Base-by-base conservation (phyloP, 2,797 vertebrate species). In the Hypotaenidia okinawae region DNA sequence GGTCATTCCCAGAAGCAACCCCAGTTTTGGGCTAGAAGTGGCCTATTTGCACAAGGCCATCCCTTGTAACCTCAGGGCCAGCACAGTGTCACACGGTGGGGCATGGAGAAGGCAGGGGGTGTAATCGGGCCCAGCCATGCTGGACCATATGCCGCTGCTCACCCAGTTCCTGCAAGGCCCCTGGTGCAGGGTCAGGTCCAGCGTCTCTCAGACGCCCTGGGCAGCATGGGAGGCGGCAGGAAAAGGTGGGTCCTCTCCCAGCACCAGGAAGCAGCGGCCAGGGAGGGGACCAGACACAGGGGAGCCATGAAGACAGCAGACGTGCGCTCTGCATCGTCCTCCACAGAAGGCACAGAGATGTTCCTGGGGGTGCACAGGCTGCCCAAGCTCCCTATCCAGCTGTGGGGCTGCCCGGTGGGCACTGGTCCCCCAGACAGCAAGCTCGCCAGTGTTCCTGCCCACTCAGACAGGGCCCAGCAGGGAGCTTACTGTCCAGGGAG, bases 201-300 rank as follows among this genome's bases (percentile, higher is more conserved):
- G 57, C 64, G 8, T 2, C 1, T 25, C 25, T 22, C 41, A 69
- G 72, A 59, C 59, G 7, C 45, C 16, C 39, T 27, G 79, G 72
- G 52, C 9, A 55, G 54, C 9, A 18, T 9, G 9, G 43, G 17
- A 51, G 58, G 77, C 68, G 81, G 45, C 93, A 93, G 95, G 91
- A 95, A 96, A 95, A 95, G 92, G 94, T 93, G 93, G 89, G 84
- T 84, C 86, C 74, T 45, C 64, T 84, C 61, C 1, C 1, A 84
- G 39, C 55, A 21, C 43, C 93, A 84, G 95, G 92, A 94, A 95
- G 41, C 58, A 0, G 43, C 30, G 0, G 35, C 37, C 35, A 62
- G 94, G 95, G 93, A 94, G 88, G 93, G 55, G 92, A 79, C 74
- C 74, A 82, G 90, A 87, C 90, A 58, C 25, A 5, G 16, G 45